Base-by-base conservation (phyloP, 2,113 vertebrate genomes). In the Myiagra hebetior region DNA sequence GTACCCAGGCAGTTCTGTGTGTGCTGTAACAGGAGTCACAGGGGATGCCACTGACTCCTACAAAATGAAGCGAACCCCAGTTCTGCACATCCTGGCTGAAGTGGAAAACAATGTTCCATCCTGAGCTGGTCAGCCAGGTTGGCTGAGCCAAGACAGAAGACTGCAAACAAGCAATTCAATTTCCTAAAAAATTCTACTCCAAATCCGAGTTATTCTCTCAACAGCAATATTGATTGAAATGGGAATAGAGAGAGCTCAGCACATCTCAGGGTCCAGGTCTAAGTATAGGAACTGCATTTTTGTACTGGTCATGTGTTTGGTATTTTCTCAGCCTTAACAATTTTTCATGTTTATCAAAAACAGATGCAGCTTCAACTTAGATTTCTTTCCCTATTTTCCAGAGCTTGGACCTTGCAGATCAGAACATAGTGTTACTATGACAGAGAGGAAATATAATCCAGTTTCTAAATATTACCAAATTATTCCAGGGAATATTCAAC, bases 281-380 rank as follows among this genome's bases (percentile, higher is more conserved):
- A 95, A 96, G 90, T 88, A 90, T 88, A 96, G 91, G 90, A 91
- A 76, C 72, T 33, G 49, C 90, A 30, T 94, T 95, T 95, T 67
- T 91, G 75, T 85, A 35, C 87, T 83, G 55, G 68, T 95, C 93
- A 96, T 81, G 64, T 81, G 50, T 74, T 74, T 60, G 92, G 88
- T 85, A 96, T 96, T 96, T 94, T 95, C 93, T 96, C 95, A 95
- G 95, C 90, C 85, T 92, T 78, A 57, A 52, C 49, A 31, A 91
- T 89, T 77, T 93, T 55, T 94, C 83, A 44, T 91, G 88, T 94
- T 96, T 96, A 97, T 96, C 76, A 95, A 92, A 95, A 96, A 9
- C 95, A 96, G 90, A 97, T 93, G 92, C 88, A 95, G 83, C 62
- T 88, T 68, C 35, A 5, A 77, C 53, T 87, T 75, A 89, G 35